phyloP scores from a whole-genome alignment of 2,888 invertebrate species.

The Cabera pusaria region DNA sequence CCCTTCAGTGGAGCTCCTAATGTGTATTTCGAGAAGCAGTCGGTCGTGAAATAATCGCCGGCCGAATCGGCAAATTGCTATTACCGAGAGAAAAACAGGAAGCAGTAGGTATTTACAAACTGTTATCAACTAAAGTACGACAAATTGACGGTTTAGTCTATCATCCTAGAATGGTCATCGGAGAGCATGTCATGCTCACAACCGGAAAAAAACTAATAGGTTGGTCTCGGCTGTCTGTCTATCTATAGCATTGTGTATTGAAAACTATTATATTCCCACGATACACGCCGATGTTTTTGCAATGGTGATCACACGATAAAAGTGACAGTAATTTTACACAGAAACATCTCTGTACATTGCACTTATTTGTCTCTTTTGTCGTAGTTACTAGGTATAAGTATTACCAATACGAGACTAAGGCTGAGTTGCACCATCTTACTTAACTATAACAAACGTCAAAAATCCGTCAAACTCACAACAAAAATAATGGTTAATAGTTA shows the following conservation, averaged over 20 bases:
- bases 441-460: no score
- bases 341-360: no score
- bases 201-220: constrained; percentile 31
- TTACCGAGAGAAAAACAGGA: constrained; percentile 58
- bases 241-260: constrained; percentile 20
- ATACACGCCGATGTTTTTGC: constrained; percentile 9
- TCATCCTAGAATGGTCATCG: constrained; percentile 44
- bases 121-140: constrained; percentile 56
- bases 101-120: constrained; percentile 54
- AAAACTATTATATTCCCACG: constrained; percentile 18
- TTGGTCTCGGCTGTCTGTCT: constrained; percentile 10
- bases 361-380: no score
- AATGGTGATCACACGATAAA: no score
- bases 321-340: no score
- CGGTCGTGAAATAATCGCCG: constrained; percentile 36
- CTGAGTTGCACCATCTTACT: no score
- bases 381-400: no score
- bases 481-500: no score
- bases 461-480: no score
- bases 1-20: constrained; percentile 8
- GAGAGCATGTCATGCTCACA: constrained; percentile 34
- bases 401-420: no score
- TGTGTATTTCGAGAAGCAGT: constrained; percentile 23
- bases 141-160: constrained; percentile 54
- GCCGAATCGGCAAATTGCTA: constrained; percentile 40